Conservation (phyloP, 2,113 vertebrate genomes). For the Cebus imitator region DNA sequence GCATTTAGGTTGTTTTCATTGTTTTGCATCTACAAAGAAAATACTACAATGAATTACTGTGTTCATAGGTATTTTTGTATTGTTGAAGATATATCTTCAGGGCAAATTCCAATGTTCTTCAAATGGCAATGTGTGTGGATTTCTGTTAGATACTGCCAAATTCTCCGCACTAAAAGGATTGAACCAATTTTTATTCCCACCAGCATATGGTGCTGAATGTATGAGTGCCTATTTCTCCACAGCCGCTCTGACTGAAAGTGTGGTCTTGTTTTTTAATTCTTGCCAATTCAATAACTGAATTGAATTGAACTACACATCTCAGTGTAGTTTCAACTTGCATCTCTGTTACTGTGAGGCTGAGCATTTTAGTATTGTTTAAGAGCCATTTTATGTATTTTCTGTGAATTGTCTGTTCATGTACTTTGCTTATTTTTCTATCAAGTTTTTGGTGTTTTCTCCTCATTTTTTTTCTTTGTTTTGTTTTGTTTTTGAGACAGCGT, state of each 20-base stretch:
- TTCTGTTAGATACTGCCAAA: not conserved
- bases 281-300: not conserved
- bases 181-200: not conserved
- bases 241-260: not conserved
- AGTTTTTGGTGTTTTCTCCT: not conserved
- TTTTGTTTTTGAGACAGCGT: too few species aligned
- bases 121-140: not conserved
- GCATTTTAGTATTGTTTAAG: not conserved
- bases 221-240: not conserved
- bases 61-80: not conserved
- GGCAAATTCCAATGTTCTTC: not conserved
- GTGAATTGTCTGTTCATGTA: slow-evolving; percentile 9
- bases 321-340: not conserved
- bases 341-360: not conserved
- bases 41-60: not conserved
- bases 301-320: too few species aligned
- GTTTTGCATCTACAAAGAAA: not conserved
- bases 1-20: not conserved
- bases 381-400: not conserved
- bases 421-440: slow-evolving; percentile 15
- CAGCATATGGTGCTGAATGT: not conserved
- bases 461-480: too few species aligned
- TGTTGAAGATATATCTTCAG: not conserved
- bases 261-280: not conserved
- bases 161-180: not conserved